phyloP scores from a whole-genome alignment of 2,888 invertebrate species.

The Oxyteleia sp. region DNA sequence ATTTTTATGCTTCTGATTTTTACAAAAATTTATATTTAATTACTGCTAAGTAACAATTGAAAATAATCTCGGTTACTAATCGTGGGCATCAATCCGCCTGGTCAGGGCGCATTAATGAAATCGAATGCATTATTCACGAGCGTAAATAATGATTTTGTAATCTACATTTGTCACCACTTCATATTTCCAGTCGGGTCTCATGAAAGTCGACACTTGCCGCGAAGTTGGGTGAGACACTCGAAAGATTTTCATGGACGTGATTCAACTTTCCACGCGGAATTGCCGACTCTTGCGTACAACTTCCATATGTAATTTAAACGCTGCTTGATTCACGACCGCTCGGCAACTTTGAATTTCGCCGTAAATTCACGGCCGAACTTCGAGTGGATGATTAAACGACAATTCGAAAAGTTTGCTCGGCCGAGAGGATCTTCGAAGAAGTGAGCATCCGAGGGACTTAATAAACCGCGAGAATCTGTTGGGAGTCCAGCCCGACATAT shows the following conservation, averaged over 20 bases:
- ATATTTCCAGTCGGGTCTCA: slow-evolving; percentile 51
- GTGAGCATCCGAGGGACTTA: slow-evolving; percentile 33
- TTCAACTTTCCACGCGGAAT: slow-evolving; percentile 42
- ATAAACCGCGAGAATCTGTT: slow-evolving; percentile 43
- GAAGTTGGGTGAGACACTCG: slow-evolving; percentile 9
- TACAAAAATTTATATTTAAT: too few species aligned
- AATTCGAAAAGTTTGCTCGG: neutral
- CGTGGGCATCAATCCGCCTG: too few species aligned
- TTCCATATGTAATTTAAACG: slow-evolving; percentile 49
- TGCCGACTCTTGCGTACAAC: slow-evolving; percentile 16
- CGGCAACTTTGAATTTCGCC: slow-evolving; percentile 13
- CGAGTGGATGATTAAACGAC: slow-evolving; percentile 1
- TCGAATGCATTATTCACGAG: slow-evolving; percentile 71
- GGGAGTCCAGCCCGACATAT: too few species aligned
- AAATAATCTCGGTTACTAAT: too few species aligned
- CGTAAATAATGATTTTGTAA: slow-evolving; percentile 72
- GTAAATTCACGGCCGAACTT: slow-evolving; percentile 6
- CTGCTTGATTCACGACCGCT: slow-evolving; percentile 35
- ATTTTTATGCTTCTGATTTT: too few species aligned
- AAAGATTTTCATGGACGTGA: slow-evolving; percentile 49
- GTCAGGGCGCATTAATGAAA: too few species aligned
- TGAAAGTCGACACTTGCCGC: slow-evolving; percentile 57
- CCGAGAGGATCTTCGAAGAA: slow-evolving; percentile 6
- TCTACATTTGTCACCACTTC: slow-evolving; percentile 70
- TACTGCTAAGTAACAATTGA: too few species aligned